A percentile compares a stretch with the other conserved stretches of the same genome.
Conservation (phyloP, 2,888 invertebrate species). For the Marronus borbonicus region DNA sequence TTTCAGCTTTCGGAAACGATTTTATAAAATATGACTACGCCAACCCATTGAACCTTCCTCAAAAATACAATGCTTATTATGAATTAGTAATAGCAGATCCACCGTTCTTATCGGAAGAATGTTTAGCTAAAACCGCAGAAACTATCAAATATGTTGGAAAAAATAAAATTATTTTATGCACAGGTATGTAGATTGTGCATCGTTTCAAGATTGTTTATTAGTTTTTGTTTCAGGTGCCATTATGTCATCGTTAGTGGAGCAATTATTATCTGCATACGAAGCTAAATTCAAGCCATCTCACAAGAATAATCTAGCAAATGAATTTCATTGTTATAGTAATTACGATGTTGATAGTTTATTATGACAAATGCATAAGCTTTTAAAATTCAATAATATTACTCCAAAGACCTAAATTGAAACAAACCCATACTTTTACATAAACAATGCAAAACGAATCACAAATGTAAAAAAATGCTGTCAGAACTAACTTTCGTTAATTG, state of each 20-base stretch:
- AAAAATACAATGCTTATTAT: slow-evolving; percentile 75
- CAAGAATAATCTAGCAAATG: slow-evolving; percentile 92
- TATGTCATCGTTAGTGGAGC: slow-evolving; percentile 81
- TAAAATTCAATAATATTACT: no score
- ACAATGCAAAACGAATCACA: no score
- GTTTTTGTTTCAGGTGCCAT: slow-evolving; percentile 75
- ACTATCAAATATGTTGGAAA: slow-evolving; percentile 83
- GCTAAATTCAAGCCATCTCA: slow-evolving; percentile 86
- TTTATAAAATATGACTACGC: slow-evolving; percentile 94
- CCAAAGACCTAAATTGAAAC: no score
- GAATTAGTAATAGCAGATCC: slow-evolving; percentile 95
- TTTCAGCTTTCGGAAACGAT: slow-evolving; percentile 83
- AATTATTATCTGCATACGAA: slow-evolving; percentile 77
- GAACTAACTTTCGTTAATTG: no score
- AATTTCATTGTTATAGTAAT: slow-evolving; percentile 93
- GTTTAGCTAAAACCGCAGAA: slow-evolving; percentile 85
- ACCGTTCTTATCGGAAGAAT: slow-evolving; percentile 95
- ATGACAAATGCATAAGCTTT: slow-evolving; percentile 29
- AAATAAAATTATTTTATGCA: slow-evolving; percentile 88
- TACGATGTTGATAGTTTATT: slow-evolving; percentile 78
- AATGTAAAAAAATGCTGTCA: no score
- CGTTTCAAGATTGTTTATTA: slow-evolving; percentile 23
- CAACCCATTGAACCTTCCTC: slow-evolving; percentile 78
- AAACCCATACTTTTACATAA: no score
- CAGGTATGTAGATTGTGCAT: slow-evolving; percentile 74